Evolutionary conservation across 2,797 vertebrate genomes (phyloP).

Genomic region (Perdix hodgsoniae): DNA sequence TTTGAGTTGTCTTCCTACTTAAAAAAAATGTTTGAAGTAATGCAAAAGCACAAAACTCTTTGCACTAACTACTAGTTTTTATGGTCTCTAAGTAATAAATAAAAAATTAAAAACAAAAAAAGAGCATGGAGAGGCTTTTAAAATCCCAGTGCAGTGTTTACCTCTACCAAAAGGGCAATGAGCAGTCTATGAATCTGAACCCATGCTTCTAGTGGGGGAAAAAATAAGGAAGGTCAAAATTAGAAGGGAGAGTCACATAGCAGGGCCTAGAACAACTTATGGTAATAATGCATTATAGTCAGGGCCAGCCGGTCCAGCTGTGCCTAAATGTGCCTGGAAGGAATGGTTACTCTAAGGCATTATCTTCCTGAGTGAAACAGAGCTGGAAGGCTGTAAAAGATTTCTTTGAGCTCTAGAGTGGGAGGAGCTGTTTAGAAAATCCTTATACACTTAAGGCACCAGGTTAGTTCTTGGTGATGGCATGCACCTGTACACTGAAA

Average conservation of each 20-base stretch:
- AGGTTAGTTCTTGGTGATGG: neutral
- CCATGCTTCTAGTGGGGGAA: neutral
- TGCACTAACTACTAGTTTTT: neutral
- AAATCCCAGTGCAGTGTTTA: neutral
- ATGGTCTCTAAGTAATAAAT: neutral
- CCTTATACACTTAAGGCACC: fast-evolving
- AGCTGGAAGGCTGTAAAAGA: neutral
- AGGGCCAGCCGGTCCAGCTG: neutral
- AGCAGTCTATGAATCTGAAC: neutral
- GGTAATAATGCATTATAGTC: neutral
- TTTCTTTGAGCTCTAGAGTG: neutral
- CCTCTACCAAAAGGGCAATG: neutral
- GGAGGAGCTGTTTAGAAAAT: neutral
- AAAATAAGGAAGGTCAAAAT: neutral
- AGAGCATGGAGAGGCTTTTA: neutral
- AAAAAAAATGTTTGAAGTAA: neutral
- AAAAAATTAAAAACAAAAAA: neutral
- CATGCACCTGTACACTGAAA: neutral
- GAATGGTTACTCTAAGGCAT: neutral
- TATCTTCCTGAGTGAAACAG: neutral
- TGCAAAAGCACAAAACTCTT: neutral
- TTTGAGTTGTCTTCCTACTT: neutral
- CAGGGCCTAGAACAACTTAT: neutral
- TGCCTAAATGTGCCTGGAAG: neutral
- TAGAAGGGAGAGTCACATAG: neutral